Percentiles rank a stretch among this genome's conserved stretches.
Conservation (phyloP, 2,888 invertebrate species). For the Drosophila affinis region DNA sequence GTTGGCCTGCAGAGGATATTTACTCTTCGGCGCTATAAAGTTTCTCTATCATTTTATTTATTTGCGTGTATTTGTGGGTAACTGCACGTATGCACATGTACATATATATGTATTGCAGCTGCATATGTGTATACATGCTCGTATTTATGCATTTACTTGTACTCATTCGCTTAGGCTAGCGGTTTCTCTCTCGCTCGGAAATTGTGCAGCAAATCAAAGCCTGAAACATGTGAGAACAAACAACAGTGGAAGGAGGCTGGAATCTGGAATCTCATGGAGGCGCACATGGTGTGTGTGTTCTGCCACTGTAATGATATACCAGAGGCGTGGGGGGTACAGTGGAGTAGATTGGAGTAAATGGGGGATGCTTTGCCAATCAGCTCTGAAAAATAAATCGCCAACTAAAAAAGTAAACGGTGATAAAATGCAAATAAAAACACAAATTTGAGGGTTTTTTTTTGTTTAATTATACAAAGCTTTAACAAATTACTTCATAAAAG, state of each 20-base stretch:
- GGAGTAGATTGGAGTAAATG: neutral
- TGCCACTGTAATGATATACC: slow-evolving; percentile 1
- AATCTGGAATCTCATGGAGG: slow-evolving; percentile 16
- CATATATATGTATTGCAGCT: slow-evolving; percentile 2
- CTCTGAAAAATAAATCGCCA: slow-evolving; percentile 34
- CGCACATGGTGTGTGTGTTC: slow-evolving; percentile 20
- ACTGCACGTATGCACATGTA: slow-evolving; percentile 5
- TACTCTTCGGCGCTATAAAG: slow-evolving; percentile 21
- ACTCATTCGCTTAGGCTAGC: neutral
- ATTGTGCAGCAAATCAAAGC: slow-evolving; percentile 27
- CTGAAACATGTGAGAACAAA: slow-evolving; percentile 38
- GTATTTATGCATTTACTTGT: slow-evolving; percentile 4
- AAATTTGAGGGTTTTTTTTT: slow-evolving; percentile 55
- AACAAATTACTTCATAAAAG: slow-evolving; percentile 72
- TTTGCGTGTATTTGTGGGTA: slow-evolving; percentile 9
- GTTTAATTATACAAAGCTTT: slow-evolving; percentile 75
- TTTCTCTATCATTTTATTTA: slow-evolving; percentile 22
- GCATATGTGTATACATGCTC: slow-evolving; percentile 8
- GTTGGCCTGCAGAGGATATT: slow-evolving; percentile 6
- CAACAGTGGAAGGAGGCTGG: slow-evolving; percentile 19
- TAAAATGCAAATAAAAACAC: slow-evolving; percentile 70
- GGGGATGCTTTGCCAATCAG: slow-evolving; percentile 15
- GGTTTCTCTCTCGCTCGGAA: slow-evolving; percentile 15
- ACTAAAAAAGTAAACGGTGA: slow-evolving; percentile 26
- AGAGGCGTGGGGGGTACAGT: neutral